These are phyloP conservation scores for Epinephelus coioides DNA, from an alignment of 2,797 vertebrate species.

Conservation along the genomic window DNA sequence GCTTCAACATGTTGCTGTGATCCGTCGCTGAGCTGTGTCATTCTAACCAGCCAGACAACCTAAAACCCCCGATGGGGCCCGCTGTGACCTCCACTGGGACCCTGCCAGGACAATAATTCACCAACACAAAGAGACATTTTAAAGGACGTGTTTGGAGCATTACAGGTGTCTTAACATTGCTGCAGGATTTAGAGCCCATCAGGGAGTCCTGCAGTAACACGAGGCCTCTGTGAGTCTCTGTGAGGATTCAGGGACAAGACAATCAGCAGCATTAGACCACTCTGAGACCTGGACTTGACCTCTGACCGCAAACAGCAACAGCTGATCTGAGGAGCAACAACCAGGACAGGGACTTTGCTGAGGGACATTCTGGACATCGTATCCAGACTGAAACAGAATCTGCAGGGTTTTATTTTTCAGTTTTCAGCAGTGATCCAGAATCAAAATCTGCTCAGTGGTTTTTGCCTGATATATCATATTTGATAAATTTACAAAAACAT, in stretches of 20 bases:
- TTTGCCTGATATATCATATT: too few species aligned
- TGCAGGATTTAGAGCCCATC: background rate
- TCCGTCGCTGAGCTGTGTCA: background rate
- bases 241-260: background rate
- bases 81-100: background rate
- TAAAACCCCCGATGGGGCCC: background rate
- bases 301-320: background rate
- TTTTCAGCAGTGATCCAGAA: too few species aligned
- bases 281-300: background rate
- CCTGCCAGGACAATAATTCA: background rate
- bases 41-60: too few species aligned
- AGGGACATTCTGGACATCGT: too few species aligned
- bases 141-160: background rate
- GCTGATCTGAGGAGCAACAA: background rate
- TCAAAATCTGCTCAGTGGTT: too few species aligned
- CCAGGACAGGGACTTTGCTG: too few species aligned
- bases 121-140: constrained; percentile 5
- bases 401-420: too few species aligned
- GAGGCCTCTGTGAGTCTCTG: background rate
- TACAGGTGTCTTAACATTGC: background rate
- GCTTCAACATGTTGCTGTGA: background rate
- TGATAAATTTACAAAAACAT: too few species aligned
- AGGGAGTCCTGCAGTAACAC: background rate
- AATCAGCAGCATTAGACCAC: background rate
- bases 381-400: too few species aligned